phyloP scores from a whole-genome alignment of 2,113 vertebrate genomes.

The Silurus asotus region DNA sequence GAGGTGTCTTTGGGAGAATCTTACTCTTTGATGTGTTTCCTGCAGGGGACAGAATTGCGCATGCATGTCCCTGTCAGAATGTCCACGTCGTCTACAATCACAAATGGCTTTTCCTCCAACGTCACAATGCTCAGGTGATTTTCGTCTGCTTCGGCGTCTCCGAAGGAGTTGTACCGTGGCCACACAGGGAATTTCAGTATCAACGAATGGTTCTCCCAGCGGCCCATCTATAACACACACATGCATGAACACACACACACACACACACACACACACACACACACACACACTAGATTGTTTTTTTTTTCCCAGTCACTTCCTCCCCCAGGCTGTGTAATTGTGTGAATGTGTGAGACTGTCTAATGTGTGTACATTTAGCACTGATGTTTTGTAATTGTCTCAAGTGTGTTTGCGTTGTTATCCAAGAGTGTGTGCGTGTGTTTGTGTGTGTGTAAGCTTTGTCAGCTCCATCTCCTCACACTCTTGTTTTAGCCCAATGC shows the following conservation, averaged over 20 bases:
- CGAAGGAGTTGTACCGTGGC: conserved; percentile 90
- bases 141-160: conserved; percentile 88
- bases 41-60: conserved; percentile 92
- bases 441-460: conserved; percentile 26
- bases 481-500: conserved; percentile 47
- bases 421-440: conserved; percentile 25
- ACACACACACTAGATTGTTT: conserved; percentile 15
- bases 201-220: conserved; percentile 92
- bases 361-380: conserved; percentile 39
- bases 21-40: conserved; percentile 92
- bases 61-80: conserved; percentile 92
- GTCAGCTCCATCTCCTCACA: conserved; percentile 45
- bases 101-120: conserved; percentile 94
- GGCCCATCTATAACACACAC: conserved; percentile 82
- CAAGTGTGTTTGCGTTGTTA: conserved; percentile 15
- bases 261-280: conserved; percentile 24
- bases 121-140: conserved; percentile 97
- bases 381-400: conserved; percentile 36
- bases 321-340: background rate
- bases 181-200: conserved; percentile 91
- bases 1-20: conserved; percentile 49
- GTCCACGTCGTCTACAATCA: conserved; percentile 95
- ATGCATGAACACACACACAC: conserved; percentile 18
- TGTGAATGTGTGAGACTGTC: conserved; percentile 37
- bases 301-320: background rate